Conservation (phyloP, 2,888 invertebrate genomes). For the Harpalus rufipes region DNA sequence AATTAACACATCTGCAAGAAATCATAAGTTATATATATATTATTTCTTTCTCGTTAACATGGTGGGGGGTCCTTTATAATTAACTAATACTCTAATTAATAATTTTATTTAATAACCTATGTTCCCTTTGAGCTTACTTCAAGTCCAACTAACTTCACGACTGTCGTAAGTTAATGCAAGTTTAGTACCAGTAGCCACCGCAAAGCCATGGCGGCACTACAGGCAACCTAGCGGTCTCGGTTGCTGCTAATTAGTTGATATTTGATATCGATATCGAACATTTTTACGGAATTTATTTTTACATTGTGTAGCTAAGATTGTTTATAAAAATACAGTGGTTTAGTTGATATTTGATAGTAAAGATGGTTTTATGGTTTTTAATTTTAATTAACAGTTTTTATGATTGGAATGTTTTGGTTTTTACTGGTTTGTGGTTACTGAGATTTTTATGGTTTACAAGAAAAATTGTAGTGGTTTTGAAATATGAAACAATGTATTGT, state of each 20-base stretch:
- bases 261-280: constrained; percentile 29
- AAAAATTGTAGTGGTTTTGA: too few species aligned
- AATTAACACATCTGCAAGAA: too few species aligned
- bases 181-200: constrained; percentile 41
- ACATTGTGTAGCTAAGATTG: not conserved
- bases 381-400: too few species aligned
- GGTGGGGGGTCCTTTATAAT: constrained; percentile 30
- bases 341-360: not conserved
- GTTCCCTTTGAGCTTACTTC: not conserved
- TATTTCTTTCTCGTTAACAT: not conserved
- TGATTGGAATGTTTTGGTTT: too few species aligned
- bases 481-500: too few species aligned
- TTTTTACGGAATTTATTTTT: not conserved
- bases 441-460: too few species aligned
- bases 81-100: constrained; percentile 24
- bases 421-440: too few species aligned
- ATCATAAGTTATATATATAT: not conserved
- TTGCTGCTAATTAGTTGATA: constrained; percentile 23
- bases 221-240: constrained; percentile 16
- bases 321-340: constrained; percentile 8
- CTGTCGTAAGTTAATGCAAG: constrained; percentile 9
- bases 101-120: constrained; percentile 36
- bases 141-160: constrained; percentile 24
- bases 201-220: constrained; percentile 21
- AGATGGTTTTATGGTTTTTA: too few species aligned